Percentiles rank a stretch among this genome's conserved stretches.
Conservation (phyloP, 2,888 invertebrate species). For the Sisyra terminalis region DNA sequence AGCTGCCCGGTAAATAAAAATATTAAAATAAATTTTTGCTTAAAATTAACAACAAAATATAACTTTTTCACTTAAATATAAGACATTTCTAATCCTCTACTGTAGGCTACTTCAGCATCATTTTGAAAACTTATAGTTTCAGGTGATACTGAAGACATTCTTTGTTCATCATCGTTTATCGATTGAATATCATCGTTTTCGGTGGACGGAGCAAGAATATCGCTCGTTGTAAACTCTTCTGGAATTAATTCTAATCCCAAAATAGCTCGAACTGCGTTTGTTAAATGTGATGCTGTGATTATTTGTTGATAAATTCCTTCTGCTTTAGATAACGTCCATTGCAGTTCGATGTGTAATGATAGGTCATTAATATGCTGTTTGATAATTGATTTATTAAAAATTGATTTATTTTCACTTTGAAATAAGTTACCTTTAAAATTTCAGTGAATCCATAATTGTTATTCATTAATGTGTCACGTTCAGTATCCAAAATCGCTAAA, state of each 20-base stretch:
- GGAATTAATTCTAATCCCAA: slow-evolving; percentile 43
- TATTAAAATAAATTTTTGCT: too few species aligned
- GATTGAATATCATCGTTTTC: neutral
- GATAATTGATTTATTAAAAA: slow-evolving; percentile 23
- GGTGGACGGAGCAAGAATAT: slow-evolving; percentile 19
- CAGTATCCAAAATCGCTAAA: slow-evolving; percentile 81
- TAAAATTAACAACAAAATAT: too few species aligned
- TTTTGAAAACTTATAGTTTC: neutral
- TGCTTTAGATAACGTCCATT: slow-evolving; percentile 65
- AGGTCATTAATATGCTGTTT: slow-evolving; percentile 97
- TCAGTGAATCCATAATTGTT: slow-evolving; percentile 91
- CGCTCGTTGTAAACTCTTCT: slow-evolving; percentile 20
- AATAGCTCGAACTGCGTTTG: slow-evolving; percentile 52
- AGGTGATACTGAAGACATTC: too few species aligned
- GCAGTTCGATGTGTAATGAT: slow-evolving; percentile 70
- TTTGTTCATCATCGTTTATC: neutral
- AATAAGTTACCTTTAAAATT: slow-evolving; percentile 62
- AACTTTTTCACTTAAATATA: neutral
- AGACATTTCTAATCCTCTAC: neutral
- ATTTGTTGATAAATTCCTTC: slow-evolving; percentile 89
- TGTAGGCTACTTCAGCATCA: slow-evolving; percentile 1
- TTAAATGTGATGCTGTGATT: slow-evolving; percentile 48
- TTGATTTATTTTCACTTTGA: neutral
- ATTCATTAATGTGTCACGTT: slow-evolving; percentile 75
- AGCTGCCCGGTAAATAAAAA: too few species aligned